Percentiles rank a stretch among this genome's conserved stretches.
Conservation (phyloP, 2,888 invertebrate species). For the Lomographa bimaculata region DNA sequence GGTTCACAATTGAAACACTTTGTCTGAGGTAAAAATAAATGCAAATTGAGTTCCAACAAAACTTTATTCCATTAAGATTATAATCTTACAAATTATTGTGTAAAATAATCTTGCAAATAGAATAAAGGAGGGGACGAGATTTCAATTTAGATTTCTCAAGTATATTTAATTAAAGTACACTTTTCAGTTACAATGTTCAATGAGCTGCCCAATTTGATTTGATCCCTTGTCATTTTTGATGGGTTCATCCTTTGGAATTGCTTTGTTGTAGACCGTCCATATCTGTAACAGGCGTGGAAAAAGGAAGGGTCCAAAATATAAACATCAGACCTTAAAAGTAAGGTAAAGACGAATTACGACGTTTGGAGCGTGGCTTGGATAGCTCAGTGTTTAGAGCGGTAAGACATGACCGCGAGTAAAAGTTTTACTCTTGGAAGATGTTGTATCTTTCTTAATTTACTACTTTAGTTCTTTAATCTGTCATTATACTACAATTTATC, state of each 20-base stretch:
- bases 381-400: too few relatives aligned
- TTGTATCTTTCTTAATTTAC: too few relatives aligned
- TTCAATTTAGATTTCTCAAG: constrained; percentile 34
- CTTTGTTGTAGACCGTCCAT: constrained; percentile 45
- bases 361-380: too few relatives aligned
- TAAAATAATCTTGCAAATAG: constrained; percentile 29
- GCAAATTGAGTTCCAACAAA: constrained; percentile 31
- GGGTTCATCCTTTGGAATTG: constrained; percentile 46
- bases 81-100: constrained; percentile 36
- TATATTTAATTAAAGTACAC: constrained; percentile 41
- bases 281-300: constrained; percentile 5
- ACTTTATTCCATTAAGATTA: constrained; percentile 34
- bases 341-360: too few relatives aligned
- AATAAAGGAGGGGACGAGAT: constrained; percentile 32
- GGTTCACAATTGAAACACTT: too few relatives aligned
- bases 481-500: too few relatives aligned
- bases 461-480: too few relatives aligned
- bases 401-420: too few relatives aligned
- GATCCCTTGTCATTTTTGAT: constrained; percentile 51
- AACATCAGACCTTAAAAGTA: too few relatives aligned
- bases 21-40: constrained; percentile 26
- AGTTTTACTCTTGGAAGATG: too few relatives aligned
- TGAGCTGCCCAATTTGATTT: constrained; percentile 48
- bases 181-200: constrained; percentile 44
- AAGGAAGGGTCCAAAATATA: too few relatives aligned